These are phyloP conservation scores for Tetanocera ferruginea DNA, from an alignment of 2,888 invertebrate genomes.

Conservation along the genomic window DNA sequence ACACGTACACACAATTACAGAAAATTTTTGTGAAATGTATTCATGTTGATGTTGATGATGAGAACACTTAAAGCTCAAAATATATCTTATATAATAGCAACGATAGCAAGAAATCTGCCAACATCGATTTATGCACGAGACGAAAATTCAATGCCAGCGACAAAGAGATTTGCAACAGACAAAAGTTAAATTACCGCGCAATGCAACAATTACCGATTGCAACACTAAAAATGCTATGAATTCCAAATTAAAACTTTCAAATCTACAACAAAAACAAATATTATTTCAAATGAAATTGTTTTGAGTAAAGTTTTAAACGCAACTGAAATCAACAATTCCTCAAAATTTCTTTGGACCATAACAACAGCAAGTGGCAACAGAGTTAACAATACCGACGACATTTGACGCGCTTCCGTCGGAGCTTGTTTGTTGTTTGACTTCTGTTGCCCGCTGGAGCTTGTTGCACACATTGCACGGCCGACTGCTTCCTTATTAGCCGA, in stretches of 20 bases:
- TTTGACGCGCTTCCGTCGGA: background rate
- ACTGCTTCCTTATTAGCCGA: background rate
- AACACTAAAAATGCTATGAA: background rate
- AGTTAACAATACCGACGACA: background rate
- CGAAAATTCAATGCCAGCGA: too few species aligned
- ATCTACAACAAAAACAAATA: background rate
- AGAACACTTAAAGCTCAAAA: too few species aligned
- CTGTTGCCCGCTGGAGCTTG: background rate
- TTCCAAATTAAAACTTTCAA: background rate
- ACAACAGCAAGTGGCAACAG: background rate
- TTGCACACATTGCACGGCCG: background rate
- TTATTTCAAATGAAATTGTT: background rate
- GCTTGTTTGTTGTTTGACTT: background rate
- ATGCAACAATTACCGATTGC: background rate
- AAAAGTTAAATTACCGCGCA: background rate
- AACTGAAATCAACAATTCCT: background rate
- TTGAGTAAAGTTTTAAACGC: background rate
- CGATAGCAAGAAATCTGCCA: too few species aligned
- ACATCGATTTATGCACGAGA: too few species aligned
- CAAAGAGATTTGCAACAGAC: too few species aligned
- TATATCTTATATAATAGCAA: too few species aligned
- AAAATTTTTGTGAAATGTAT: too few species aligned
- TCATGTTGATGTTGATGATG: too few species aligned
- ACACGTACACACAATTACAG: too few species aligned
- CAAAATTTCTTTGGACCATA: background rate